Conservation (phyloP, 2,888 invertebrate species). For the Osmoderma eremita region DNA sequence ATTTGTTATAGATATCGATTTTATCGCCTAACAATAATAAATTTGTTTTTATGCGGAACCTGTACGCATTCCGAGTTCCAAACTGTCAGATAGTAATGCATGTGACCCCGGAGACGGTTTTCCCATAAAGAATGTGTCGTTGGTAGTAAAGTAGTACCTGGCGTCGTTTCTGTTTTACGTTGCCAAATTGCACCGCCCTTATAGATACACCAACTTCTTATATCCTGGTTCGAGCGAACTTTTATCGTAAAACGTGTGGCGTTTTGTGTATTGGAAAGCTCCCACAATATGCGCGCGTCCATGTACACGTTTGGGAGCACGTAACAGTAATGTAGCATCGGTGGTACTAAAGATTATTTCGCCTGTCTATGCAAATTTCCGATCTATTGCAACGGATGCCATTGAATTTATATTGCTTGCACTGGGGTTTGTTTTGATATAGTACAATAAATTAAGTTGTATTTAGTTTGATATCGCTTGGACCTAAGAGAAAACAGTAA, state of each 20-base stretch:
- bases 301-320: neutral
- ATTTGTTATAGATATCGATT: conserved; percentile 4
- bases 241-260: conserved; percentile 19
- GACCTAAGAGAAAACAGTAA: neutral
- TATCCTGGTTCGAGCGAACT: conserved; percentile 8
- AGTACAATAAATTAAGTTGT: too few relatives aligned
- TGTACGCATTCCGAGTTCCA: conserved; percentile 13
- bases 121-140: conserved; percentile 31
- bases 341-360: conserved; percentile 1
- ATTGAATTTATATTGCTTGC: too few relatives aligned
- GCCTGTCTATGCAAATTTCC: conserved; percentile 1
- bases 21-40: conserved; percentile 7
- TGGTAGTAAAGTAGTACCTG: conserved; percentile 27
- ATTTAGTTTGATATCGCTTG: too few relatives aligned
- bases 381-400: too few relatives aligned
- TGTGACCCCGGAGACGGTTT: conserved; percentile 29
- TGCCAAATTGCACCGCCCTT: conserved; percentile 28
- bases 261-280: conserved; percentile 17
- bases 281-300: neutral
- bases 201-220: conserved; percentile 14
- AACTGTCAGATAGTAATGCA: conserved; percentile 30
- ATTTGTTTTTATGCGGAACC: conserved; percentile 24
- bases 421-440: too few relatives aligned
- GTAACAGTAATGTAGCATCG: too few relatives aligned
- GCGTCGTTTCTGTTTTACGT: conserved; percentile 33